Conservation (phyloP, 2,113 vertebrate species). For the Lucifuga dentata region DNA sequence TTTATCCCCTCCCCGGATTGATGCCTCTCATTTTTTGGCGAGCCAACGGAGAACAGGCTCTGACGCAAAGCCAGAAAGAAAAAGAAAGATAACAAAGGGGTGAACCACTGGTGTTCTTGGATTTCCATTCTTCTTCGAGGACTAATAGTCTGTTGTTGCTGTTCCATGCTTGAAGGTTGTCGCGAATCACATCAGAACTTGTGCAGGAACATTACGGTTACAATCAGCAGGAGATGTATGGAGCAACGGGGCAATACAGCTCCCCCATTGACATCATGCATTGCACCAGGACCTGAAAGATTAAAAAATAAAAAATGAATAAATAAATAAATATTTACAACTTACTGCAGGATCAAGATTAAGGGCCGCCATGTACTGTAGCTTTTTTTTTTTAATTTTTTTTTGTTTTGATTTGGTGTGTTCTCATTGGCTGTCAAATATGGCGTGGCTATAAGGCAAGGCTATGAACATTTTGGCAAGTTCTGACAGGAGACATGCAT, state of each 20-base stretch:
- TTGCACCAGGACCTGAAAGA: constrained; percentile 90
- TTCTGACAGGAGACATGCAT: too few relatives aligned
- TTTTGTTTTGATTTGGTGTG: too few relatives aligned
- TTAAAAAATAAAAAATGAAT: constrained; percentile 22
- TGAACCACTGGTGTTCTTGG: constrained; percentile 63
- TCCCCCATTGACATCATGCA: constrained; percentile 89
- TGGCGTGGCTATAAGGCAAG: too few relatives aligned
- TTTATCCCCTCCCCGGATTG: constrained; percentile 51
- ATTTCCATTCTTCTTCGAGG: constrained; percentile 77
- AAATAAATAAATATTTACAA: too few relatives aligned
- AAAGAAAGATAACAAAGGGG: constrained; percentile 49
- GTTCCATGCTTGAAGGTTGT: constrained; percentile 55
- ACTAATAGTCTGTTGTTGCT: constrained; percentile 84
- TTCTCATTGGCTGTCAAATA: too few relatives aligned
- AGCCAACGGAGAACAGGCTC: constrained; percentile 66
- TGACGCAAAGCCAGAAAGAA: constrained; percentile 64
- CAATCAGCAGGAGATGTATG: constrained; percentile 86
- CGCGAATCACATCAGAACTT: constrained; percentile 91
- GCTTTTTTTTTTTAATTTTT: too few relatives aligned
- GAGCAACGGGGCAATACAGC: constrained; percentile 82
- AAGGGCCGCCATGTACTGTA: too few relatives aligned
- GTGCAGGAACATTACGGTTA: constrained; percentile 87
- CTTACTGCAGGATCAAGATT: too few relatives aligned
- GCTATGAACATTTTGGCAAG: too few relatives aligned
- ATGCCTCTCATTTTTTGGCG: constrained; percentile 54